These are phyloP conservation scores for Agelastica alni DNA, from an alignment of 2,888 invertebrate species.

Conservation along the genomic window DNA sequence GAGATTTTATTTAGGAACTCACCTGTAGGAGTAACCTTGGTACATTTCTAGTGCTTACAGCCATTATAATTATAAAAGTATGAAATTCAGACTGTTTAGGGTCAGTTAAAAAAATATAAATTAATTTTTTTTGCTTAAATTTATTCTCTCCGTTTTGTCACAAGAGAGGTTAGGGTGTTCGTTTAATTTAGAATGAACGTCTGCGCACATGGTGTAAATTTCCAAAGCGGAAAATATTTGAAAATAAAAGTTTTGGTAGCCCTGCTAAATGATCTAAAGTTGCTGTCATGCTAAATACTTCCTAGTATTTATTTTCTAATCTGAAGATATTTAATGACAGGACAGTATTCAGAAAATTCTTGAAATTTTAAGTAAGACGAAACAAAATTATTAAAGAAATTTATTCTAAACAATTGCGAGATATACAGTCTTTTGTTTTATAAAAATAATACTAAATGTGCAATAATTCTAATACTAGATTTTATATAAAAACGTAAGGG, in stretches of 20 bases:
- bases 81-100: neutral
- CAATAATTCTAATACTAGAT: no score
- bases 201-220: no score
- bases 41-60: conserved; percentile 13
- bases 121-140: neutral
- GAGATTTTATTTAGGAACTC: neutral
- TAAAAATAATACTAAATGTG: conserved; percentile 22
- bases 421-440: conserved; percentile 16
- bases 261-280: no score
- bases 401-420: conserved; percentile 14
- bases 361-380: no score
- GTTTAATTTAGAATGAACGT: no score
- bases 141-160: neutral
- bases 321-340: no score
- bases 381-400: no score
- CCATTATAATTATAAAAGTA: conserved; percentile 2
- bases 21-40: conserved; percentile 13
- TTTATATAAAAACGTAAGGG: conserved; percentile 8
- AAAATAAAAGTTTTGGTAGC: no score
- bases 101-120: neutral
- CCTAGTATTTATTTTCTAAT: no score
- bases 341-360: no score
- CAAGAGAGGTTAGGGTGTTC: conserved; percentile 6
- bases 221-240: no score
- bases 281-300: no score